Base-by-base conservation (phyloP, 2,113 vertebrate species). In the Diglossa brunneiventris region DNA sequence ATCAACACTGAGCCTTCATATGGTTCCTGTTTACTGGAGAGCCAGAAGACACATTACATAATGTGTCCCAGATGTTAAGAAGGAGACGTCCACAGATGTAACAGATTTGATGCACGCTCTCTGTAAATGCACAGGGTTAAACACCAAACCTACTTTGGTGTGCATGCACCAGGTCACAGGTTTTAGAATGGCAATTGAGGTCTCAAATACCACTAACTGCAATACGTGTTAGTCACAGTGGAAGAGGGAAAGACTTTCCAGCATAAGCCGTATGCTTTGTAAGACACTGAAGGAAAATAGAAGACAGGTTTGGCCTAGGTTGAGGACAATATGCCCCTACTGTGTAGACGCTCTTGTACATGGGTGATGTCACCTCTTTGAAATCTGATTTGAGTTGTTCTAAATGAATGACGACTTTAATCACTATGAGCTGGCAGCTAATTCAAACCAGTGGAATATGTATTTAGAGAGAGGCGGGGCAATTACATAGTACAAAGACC, bases 21-120 rank as follows among this genome's bases (percentile, higher is more conserved):
- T 20, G 41, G 91, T 96, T 97, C 96, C 93, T 97, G 59, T 98
- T 97, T 97, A 93, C 91, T 87, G n/a, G 94, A 94, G 86, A 96
- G 77, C 81, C 92, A 97, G 91, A 92, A 97, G 96, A 96, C 95
- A 92, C 73, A 76, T 96, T 85, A 62, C 66, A 31, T 94, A 93
- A 81, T 84, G 49, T 81, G 87, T 88, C 78, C 79, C 84, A 96
- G 87, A 92, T 87, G 85, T 86, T 83, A 62, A 59, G 74, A 83
- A 74, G 80, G 74, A 94, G 89, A 95, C 58, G 94, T 75, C 93
- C 94, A 85, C 75, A 94, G 49, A 73, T 82, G 39, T 89, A 94
- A 92, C 27, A 80, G 86, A 76, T 87, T 72, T 0, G 0, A 92
- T 15, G 12, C 94, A 84, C 0, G 9, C 68, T 90, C 80, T 97